phyloP scores from a whole-genome alignment of 2,113 vertebrate genomes.

The Motacilla tschutschensis region DNA sequence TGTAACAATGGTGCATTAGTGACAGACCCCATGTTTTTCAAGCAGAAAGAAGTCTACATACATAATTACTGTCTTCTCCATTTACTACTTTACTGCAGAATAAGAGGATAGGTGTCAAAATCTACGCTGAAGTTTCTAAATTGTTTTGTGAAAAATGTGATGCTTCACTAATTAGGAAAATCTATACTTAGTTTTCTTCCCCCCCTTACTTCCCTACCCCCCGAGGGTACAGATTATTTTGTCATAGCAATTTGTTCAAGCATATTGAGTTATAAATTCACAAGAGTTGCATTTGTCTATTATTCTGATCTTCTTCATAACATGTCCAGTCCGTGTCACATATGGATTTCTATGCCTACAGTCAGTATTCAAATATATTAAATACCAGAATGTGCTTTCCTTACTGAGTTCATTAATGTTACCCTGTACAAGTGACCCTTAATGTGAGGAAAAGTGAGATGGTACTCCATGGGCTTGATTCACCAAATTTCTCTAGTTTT shows the following conservation, averaged over 20 bases:
- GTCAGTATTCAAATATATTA: background rate
- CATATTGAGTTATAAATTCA: background rate
- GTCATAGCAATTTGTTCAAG: background rate
- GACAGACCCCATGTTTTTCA: background rate
- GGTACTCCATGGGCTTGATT: background rate
- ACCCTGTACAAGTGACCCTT: background rate
- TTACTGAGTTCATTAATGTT: background rate
- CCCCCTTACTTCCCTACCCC: rapidly evolving
- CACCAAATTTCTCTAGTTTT: background rate
- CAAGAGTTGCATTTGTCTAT: background rate
- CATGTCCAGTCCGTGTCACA: rapidly evolving
- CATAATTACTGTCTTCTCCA: background rate
- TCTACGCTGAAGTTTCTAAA: background rate
- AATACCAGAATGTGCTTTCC: background rate
- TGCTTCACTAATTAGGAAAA: background rate
- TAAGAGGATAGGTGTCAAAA: background rate
- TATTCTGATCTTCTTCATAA: background rate
- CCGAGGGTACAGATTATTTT: background rate
- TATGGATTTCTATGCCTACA: rapidly evolving
- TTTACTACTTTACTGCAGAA: background rate
- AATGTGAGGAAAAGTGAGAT: background rate
- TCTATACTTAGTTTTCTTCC: background rate
- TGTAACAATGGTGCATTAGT: background rate
- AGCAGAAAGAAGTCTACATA: background rate
- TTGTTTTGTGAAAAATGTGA: background rate